These are phyloP conservation scores for Plodia interpunctella DNA, from an alignment of 1,140 invertebrate species.

Conservation along the genomic window DNA sequence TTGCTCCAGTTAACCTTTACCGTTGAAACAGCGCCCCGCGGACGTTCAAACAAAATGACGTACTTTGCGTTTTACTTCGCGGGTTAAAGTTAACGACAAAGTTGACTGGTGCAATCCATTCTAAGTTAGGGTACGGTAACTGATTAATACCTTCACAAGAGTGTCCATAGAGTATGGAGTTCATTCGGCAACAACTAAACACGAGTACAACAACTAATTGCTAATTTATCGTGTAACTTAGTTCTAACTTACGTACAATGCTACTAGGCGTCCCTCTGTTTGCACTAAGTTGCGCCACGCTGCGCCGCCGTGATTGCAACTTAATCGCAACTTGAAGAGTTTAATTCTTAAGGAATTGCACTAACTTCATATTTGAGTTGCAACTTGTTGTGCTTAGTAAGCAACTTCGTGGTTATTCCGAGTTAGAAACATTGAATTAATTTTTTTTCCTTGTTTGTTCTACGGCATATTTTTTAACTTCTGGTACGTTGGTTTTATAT, in stretches of 20 bases:
- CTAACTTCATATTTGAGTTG: slow-evolving; percentile 20
- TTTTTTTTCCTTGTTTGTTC: neutral
- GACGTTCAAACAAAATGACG: too few relatives aligned
- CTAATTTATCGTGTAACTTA: slow-evolving; percentile 46
- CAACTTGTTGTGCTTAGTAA: neutral
- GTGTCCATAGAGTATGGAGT: neutral
- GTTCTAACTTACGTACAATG: slow-evolving; percentile 42
- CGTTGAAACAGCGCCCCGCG: too few relatives aligned
- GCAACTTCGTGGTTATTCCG: neutral
- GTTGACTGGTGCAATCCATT: too few relatives aligned
- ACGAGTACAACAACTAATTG: slow-evolving; percentile 34
- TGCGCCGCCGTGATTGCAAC: slow-evolving; percentile 44
- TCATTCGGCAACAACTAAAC: slow-evolving; percentile 16
- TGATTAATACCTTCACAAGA: neutral
- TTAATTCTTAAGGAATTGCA: slow-evolving; percentile 38
- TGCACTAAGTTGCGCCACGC: slow-evolving; percentile 33
- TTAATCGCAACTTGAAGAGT: slow-evolving; percentile 53
- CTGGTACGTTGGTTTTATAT: too few relatives aligned
- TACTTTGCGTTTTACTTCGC: too few relatives aligned
- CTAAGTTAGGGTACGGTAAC: neutral
- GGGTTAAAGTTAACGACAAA: too few relatives aligned
- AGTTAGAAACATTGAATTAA: slow-evolving; percentile 1
- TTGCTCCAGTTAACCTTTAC: too few relatives aligned
- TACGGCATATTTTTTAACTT: neutral
- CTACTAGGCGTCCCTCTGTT: slow-evolving; percentile 45